Evolutionary conservation across 2,888 invertebrate genomes (phyloP).

Genomic region (Priocnemis perturbator): DNA sequence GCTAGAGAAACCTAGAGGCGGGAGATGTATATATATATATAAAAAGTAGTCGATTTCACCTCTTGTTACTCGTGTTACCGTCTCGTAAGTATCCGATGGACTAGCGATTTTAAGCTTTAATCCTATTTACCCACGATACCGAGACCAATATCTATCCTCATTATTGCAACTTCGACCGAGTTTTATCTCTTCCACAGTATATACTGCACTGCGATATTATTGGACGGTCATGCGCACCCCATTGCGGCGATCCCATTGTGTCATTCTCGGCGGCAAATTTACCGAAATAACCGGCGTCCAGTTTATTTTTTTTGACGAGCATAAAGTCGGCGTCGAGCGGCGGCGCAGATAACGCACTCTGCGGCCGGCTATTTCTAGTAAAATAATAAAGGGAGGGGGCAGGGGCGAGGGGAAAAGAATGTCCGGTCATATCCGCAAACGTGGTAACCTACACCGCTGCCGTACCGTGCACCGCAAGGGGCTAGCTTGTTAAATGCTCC

Average conservation of each 20-base stretch:
- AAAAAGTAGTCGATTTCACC: slow-evolving; percentile 50
- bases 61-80: slow-evolving; percentile 31
- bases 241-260: not conserved
- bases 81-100: slow-evolving; percentile 37
- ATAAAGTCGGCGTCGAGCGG: not conserved
- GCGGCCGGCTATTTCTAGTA: not conserved
- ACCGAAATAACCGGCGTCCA: not conserved
- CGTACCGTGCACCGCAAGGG: slow-evolving; percentile 40
- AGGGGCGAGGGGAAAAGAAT: slow-evolving; percentile 15
- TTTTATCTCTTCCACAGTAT: not conserved
- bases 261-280: not conserved
- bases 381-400: no score
- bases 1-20: slow-evolving; percentile 23
- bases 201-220: not conserved
- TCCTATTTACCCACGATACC: slow-evolving; percentile 9
- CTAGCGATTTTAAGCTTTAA: slow-evolving; percentile 29
- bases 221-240: no score
- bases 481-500: slow-evolving; percentile 57
- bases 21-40: slow-evolving; percentile 20
- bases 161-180: not conserved
- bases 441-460: not conserved
- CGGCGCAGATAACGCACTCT: no score
- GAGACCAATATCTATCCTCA: not conserved
- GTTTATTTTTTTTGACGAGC: not conserved
- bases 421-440: slow-evolving; percentile 30